phyloP scores from a whole-genome alignment of 2,113 vertebrate species.

The Pachycephala philippinensis region DNA sequence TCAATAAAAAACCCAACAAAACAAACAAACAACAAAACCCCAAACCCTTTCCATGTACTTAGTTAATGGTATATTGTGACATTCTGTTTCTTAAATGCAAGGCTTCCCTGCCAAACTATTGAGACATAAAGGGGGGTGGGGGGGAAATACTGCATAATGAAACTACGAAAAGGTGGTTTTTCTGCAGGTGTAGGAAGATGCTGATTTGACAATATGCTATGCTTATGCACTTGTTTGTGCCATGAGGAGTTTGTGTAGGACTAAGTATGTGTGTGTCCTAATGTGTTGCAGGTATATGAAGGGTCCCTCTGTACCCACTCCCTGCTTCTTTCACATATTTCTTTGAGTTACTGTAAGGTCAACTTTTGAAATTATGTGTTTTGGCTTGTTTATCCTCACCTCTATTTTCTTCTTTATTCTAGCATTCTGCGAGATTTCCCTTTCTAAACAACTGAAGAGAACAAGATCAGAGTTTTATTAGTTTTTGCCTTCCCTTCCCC shows the following conservation, averaged over 20 bases:
- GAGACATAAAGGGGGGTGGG: not conserved
- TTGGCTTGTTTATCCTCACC: not conserved
- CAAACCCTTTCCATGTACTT: not conserved
- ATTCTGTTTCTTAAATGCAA: conserved; percentile 4
- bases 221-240: not conserved
- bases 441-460: not conserved
- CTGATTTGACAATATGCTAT: not conserved
- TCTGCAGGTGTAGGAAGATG: conserved; percentile 45
- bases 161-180: not conserved
- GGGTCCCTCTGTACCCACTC: not conserved
- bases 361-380: not conserved
- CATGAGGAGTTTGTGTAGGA: not conserved
- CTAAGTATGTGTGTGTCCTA: not conserved
- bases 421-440: not conserved
- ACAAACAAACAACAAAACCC: conserved; percentile 33
- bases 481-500: conserved; percentile 19
- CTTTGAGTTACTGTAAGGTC: not conserved
- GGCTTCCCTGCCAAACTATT: not conserved
- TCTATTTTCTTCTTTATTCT: not conserved
- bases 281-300: not conserved
- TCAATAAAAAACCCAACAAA: conserved; percentile 32
- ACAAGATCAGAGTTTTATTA: not conserved
- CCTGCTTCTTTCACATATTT: not conserved
- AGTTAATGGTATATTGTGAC: conserved; percentile 36
- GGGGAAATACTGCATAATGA: not conserved